A percentile compares a stretch with the other conserved stretches of the same genome.
phyloP scores from a whole-genome alignment of 2,113 vertebrate genomes.

The Peromyscus leucopus region DNA sequence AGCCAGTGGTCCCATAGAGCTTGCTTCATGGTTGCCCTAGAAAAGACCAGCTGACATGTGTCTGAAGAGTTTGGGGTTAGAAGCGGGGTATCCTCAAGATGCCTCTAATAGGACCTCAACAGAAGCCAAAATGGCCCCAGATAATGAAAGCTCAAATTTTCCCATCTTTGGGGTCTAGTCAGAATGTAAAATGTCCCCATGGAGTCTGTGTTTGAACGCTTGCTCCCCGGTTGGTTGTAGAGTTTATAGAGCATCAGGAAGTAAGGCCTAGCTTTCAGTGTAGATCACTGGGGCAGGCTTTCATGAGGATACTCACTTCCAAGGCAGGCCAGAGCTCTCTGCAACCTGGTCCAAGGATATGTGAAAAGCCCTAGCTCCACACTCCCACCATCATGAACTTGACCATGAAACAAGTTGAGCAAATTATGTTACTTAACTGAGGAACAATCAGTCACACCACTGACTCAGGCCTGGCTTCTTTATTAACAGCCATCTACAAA shows the following conservation, averaged over 20 bases:
- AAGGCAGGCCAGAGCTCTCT: background rate
- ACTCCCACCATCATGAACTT: too few relatives aligned
- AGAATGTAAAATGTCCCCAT: background rate
- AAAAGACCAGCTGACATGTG: background rate
- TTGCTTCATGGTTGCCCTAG: background rate
- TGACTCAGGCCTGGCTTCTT: conserved; percentile 75
- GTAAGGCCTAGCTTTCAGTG: background rate
- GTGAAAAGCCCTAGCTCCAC: background rate
- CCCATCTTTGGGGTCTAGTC: background rate
- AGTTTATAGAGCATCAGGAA: background rate
- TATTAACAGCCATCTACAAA: conserved; percentile 77
- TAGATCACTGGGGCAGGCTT: background rate
- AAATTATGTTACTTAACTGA: conserved; percentile 85
- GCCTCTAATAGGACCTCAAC: background rate
- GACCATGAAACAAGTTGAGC: conserved; percentile 85
- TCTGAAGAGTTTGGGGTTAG: background rate
- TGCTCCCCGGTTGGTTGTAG: background rate
- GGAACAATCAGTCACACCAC: conserved; percentile 76
- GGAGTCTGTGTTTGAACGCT: background rate
- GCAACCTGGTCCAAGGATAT: background rate
- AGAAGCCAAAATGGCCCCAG: background rate
- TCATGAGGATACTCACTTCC: background rate
- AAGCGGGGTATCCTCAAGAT: background rate
- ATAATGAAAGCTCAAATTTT: background rate
- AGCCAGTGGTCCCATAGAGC: background rate